Conservation (phyloP, 2,797 vertebrate species). For the Sternarchorhynchus goeldii region DNA sequence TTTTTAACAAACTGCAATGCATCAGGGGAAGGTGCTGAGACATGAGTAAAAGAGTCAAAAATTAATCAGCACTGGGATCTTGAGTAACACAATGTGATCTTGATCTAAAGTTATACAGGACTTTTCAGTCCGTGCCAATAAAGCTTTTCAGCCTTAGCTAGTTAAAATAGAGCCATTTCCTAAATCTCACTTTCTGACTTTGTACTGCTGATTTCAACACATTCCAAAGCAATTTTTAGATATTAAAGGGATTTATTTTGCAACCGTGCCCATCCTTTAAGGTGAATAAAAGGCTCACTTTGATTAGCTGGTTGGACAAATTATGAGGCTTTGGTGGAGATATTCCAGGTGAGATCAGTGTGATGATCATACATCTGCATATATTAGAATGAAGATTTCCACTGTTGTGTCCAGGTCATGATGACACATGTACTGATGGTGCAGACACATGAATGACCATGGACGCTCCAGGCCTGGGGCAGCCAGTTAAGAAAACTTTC, state of each 20-base stretch:
- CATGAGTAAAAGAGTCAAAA: background rate
- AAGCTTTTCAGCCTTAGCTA: background rate
- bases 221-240: background rate
- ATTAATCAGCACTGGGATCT: background rate
- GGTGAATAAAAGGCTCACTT: background rate
- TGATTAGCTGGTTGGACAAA: background rate
- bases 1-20: constrained; percentile 5
- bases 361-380: constrained; percentile 22
- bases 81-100: background rate
- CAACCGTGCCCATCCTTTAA: background rate
- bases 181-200: too few relatives aligned
- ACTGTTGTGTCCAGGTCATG: constrained; percentile 7
- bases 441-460: constrained; percentile 21
- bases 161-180: too few relatives aligned
- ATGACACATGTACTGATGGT: constrained; percentile 16
- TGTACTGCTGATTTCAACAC: too few relatives aligned
- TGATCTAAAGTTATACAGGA: background rate
- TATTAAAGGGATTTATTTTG: background rate
- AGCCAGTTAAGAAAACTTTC: constrained; percentile 10
- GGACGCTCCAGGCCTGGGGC: background rate
- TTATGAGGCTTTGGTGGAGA: background rate
- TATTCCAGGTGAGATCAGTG: constrained; percentile 26
- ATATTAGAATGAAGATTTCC: constrained; percentile 26
- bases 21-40: background rate
- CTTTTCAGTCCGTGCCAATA: background rate